Evolutionary conservation across 2,113 vertebrate species (phyloP), one percentile per base, ranked within the genome.

Genomic region (Galbula dea): DNA sequence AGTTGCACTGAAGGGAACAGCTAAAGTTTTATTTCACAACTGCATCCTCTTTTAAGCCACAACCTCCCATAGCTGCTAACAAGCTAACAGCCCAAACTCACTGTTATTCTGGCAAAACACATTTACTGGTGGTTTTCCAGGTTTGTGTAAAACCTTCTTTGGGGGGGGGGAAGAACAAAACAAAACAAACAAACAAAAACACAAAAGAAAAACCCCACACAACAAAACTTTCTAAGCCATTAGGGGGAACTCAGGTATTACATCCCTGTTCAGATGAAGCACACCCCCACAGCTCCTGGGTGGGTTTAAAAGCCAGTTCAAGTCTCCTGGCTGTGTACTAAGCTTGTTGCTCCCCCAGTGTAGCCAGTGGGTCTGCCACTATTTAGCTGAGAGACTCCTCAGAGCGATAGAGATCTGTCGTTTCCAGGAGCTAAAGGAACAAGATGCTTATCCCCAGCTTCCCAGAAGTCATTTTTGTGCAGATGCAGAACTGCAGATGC

Each of bases 391-490:
- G 36, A 66, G 93, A 83, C 68, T 58, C 59, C 68, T 86, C 43
- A 36, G 19, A 65, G 49, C 1, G 57, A 92, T 32, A 88, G 74
- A 87, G 63, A 92, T 91, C 74, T 80, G 45, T 43, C 3, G 2
- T 49, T 85, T 93, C 66, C 85, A 59, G 80, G 88, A 91, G 85
- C 85, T 66, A 11, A 69, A 89, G 52, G 78, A 87, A 55, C 48
- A 52, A 76, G 82, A 89, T 87, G 75, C 46, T 95, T 94, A 89
- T 91, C 94, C n/a, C 71, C 45, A 61, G 45, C 52, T 82, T 66
- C 91, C 68, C 94, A 52, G 27, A 54, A 87, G 86, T n/a, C 11
- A 0, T n/a, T 82, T 52, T 43, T 62, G 63, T 6, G 26, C 5
- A 4, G 32, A 18, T 2, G 29, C 26, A 67, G 55, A 75, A 59